These are phyloP conservation scores for Hesperia comma DNA, from an alignment of 2,888 invertebrate species.

Conservation along the genomic window DNA sequence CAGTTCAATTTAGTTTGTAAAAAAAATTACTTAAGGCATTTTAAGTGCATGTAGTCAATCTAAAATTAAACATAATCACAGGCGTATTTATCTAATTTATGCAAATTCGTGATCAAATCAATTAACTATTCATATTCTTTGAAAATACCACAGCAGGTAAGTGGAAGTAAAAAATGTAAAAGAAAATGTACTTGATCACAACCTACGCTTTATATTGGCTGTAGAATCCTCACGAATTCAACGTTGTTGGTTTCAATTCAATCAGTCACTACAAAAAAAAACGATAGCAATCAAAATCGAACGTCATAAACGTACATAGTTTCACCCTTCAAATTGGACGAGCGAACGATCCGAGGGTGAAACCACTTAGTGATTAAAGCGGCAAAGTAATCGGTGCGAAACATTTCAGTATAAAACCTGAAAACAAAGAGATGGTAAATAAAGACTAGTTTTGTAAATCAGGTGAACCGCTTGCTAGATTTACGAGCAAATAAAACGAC, in stretches of 20 bases:
- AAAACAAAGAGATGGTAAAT: constrained; percentile 63
- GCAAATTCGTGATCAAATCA: too few species aligned
- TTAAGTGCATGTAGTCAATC: too few species aligned
- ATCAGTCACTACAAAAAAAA: neutral
- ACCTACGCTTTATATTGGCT: neutral
- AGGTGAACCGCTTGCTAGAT: constrained; percentile 63
- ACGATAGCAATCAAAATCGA: constrained; percentile 11
- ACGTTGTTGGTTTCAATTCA: constrained; percentile 3
- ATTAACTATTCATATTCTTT: too few species aligned
- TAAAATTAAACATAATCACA: too few species aligned
- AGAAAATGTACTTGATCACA: neutral
- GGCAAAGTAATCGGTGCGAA: constrained; percentile 7
- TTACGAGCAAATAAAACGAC: constrained; percentile 67
- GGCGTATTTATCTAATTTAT: too few species aligned
- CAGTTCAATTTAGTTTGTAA: too few species aligned
- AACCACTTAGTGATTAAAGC: constrained; percentile 8
- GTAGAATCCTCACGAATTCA: neutral
- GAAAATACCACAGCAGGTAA: too few species aligned
- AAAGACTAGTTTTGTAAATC: constrained; percentile 75
- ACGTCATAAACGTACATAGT: constrained; percentile 2
- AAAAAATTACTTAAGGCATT: too few species aligned
- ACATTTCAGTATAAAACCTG: constrained; percentile 45
- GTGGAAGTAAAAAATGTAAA: neutral
- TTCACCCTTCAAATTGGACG: constrained; percentile 4
- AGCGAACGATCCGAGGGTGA: neutral